A percentile compares a stretch with the other conserved stretches of the same genome.
These are phyloP conservation scores for Hyperoplus immaculatus DNA, from an alignment of 2,797 vertebrate genomes.

Conservation along the genomic window DNA sequence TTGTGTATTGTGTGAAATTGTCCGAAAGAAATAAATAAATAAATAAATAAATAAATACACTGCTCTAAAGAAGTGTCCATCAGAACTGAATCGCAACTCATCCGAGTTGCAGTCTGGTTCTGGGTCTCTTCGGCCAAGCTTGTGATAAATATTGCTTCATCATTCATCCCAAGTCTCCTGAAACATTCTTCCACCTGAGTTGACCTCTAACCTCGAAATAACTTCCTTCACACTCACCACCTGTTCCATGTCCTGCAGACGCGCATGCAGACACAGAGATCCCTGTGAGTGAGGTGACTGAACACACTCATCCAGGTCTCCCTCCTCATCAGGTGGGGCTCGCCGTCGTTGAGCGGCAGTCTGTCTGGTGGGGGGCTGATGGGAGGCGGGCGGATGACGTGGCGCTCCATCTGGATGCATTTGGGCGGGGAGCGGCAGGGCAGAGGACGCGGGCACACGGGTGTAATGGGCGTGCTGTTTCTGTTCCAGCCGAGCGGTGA, in stretches of 20 bases:
- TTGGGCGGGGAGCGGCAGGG: conserved; percentile 93
- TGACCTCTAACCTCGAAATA: too few relatives aligned
- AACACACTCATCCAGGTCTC: conserved; percentile 97
- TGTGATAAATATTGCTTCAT: too few relatives aligned
- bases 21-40: too few relatives aligned
- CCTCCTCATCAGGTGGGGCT: conserved; percentile 91
- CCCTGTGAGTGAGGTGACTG: conserved; percentile 92
- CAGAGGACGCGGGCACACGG: conserved; percentile 87
- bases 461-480: conserved; percentile 79
- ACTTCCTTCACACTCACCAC: conserved; percentile 87
- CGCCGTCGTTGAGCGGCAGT: conserved; percentile 89
- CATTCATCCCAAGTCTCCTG: too few relatives aligned
- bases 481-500: conserved; percentile 79
- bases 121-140: too few relatives aligned
- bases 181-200: too few relatives aligned
- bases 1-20: too few relatives aligned
- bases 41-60: too few relatives aligned
- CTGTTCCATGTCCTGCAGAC: conserved; percentile 99
- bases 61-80: too few relatives aligned
- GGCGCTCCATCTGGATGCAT: conserved; percentile 95
- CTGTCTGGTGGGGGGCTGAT: conserved; percentile 96
- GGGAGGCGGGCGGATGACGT: conserved; percentile 95
- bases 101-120: too few relatives aligned
- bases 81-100: too few relatives aligned
- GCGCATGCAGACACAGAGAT: conserved; percentile 96